Base-by-base conservation (phyloP, 2,888 invertebrate species). In the Eueremaeus valkanovi region DNA sequence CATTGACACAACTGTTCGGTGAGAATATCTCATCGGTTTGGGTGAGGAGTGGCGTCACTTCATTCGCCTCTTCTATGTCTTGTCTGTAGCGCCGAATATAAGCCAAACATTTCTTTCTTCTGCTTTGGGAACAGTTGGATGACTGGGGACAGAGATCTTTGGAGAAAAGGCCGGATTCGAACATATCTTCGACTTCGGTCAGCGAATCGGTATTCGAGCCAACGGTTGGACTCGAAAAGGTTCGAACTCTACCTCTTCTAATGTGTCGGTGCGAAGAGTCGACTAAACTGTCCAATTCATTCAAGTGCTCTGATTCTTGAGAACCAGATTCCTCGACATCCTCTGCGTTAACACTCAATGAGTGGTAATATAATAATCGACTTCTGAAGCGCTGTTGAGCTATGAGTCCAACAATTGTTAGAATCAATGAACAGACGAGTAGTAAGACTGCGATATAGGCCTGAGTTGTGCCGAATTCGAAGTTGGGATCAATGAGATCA, bases 401-500 rank as follows among this genome's bases (percentile, higher is more conserved):
- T 72, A 79, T 78, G 8, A 79, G 49, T 13, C 77, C 76, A 16
- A 76, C 21, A 24, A 76, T 49, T 27, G 78, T 79, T 33, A 77
- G 45, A 9, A 74, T 36, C 49, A 79, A 55, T 31, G 72, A 74
- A 18, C 75, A 27, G 6, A 78, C 29, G 45, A 78, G 74, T 27
- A 78, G 9, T 18, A 58, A 45, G 24, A 78, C 73, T 61, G 77
- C 68, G 9, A 63, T 87, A 3, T 90, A 89, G 45, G 93, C 92
- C 82, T 92, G 90, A 6, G 89, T 87, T 80, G 88, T 88, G 58
- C 90, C 90, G 82, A 90, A 89, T 81, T 92, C 90, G 81, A 93
- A 90, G 81, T 90, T 90, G 0, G 90, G 91, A 82, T 89, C 88
- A 58, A 87, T 86, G 75, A 27, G 8, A 3, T 70, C 24, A 11